Base-by-base conservation (phyloP, 2,888 invertebrate species). In the Callyntrura sp. region DNA sequence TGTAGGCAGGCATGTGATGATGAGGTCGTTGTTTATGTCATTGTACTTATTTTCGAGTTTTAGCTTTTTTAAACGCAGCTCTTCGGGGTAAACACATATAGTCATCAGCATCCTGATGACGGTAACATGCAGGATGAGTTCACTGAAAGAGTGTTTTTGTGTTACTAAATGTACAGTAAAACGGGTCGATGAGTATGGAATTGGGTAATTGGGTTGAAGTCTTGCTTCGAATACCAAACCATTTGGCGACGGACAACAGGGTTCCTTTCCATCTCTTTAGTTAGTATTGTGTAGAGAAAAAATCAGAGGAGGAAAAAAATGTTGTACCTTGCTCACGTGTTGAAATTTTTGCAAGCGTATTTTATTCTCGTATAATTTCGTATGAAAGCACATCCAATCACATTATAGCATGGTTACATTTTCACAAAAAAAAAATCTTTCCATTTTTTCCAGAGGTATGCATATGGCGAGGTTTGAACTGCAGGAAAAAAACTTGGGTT, bases 121-220 rank as follows among this genome's bases (percentile, higher is more conserved):
- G 17, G 55, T 35, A 43, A 78, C 23, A 20, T 23, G 73, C 12
- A 45, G 48, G 48, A 17, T 11, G 73, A 11, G 48, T 51, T 9
- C 11, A 20, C 73, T 76, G 73, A 76, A 48, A 48, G 48, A 76
- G 35, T n/a, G n/a, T 23, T 11, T 68, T 35, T 68, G 23, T 48
- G 73, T 76, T 78, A 14, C 68, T 68, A 68, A 23, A 25, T 62
- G 35, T 65, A 51, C 8, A 23, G 20, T 81, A 60, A 17, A 85
- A 76, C 51, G 85, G 65, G 68, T 79, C 79, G 68, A 8, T 28
- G 48, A 55, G 43, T 78, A 68, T 86, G 86, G 48, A 86, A 86
- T 57, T 86, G 45, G 79, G 86, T 79, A 86, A 86, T 86, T 86
- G 86, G 79, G 86, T 86, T 86, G 86, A 65, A 78, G 28, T 20